Conservation (phyloP, 2,888 invertebrate species). For the Malachius bipustulatus region DNA sequence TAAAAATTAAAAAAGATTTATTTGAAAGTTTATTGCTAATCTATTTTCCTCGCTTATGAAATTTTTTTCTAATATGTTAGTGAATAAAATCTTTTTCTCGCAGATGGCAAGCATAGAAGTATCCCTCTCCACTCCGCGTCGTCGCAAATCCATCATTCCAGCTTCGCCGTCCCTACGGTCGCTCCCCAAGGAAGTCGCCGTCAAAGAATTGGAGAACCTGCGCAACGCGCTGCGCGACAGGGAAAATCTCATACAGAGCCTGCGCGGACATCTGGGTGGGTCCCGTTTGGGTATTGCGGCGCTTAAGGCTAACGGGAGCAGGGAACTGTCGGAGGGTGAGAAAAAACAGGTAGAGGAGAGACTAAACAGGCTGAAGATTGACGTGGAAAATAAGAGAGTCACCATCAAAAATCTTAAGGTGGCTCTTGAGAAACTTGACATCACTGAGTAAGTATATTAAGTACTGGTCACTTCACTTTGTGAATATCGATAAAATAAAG, state of each 20-base stretch:
- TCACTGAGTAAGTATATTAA: slow-evolving; percentile 79
- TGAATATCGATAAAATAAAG: too few species aligned
- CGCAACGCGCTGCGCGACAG: slow-evolving; percentile 64
- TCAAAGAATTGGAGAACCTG: slow-evolving; percentile 55
- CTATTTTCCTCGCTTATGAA: too few species aligned
- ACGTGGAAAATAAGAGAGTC: slow-evolving; percentile 65
- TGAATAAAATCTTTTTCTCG: too few species aligned
- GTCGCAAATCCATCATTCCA: slow-evolving; percentile 38
- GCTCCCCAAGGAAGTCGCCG: slow-evolving; percentile 35
- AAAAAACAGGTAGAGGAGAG: slow-evolving; percentile 48
- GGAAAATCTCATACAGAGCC: slow-evolving; percentile 69
- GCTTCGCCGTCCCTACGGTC: slow-evolving; percentile 31
- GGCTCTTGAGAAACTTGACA: slow-evolving; percentile 70
- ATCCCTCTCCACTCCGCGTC: slow-evolving; percentile 53
- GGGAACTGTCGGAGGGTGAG: slow-evolving; percentile 42
- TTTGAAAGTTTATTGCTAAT: too few species aligned
- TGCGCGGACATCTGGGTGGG: slow-evolving; percentile 56
- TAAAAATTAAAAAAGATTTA: too few species aligned
- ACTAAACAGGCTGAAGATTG: slow-evolving; percentile 46
- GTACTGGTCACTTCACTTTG: too few species aligned
- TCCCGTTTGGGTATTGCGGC: slow-evolving; percentile 42
- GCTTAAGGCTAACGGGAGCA: slow-evolving; percentile 28
- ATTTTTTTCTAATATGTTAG: too few species aligned
- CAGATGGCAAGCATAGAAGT: slow-evolving; percentile 81
- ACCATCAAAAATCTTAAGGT: slow-evolving; percentile 72